Percentiles rank a stretch among this genome's conserved stretches.
Conservation (phyloP, 92 coral and sea anemone genomes). For the Muricea muricata region DNA sequence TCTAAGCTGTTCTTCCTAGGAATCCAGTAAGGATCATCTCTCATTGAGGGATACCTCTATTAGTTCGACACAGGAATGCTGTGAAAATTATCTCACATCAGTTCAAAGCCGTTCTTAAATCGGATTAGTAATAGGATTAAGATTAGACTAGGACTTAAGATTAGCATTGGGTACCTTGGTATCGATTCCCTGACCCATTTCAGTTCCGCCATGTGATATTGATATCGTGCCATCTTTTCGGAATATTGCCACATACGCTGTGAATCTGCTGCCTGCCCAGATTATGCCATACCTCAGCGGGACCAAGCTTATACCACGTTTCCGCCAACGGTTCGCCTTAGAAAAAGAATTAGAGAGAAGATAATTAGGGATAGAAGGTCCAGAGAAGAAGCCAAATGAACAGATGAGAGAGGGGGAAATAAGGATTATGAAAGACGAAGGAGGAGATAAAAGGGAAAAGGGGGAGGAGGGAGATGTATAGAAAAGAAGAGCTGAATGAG, state of each 20-base stretch:
- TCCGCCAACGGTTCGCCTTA: constrained; percentile 94
- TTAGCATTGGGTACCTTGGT: constrained; percentile 67
- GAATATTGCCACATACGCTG: constrained; percentile 77
- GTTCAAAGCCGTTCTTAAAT: too few species aligned
- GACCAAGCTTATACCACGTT: constrained; percentile 83
- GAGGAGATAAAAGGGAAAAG: background rate
- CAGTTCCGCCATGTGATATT: constrained; percentile 87
- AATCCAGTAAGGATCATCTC: too few species aligned
- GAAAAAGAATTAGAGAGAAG: constrained; percentile 6
- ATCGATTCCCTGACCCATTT: constrained; percentile 89
- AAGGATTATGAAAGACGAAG: background rate
- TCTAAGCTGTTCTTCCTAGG: too few species aligned
- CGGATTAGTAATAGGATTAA: too few species aligned
- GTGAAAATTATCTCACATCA: too few species aligned
- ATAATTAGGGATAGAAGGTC: background rate
- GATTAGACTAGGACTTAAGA: too few species aligned
- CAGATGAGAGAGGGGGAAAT: background rate
- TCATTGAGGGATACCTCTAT: too few species aligned
- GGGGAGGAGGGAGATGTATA: background rate
- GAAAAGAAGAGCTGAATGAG: too few species aligned
- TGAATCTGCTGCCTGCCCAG: constrained; percentile 53
- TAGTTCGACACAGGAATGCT: too few species aligned
- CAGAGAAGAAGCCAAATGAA: background rate
- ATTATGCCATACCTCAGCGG: constrained; percentile 75
- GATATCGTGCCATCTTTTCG: constrained; percentile 85